These are phyloP conservation scores for Stictonetta naevosa DNA, from an alignment of 2,113 vertebrate genomes.

Conservation along the genomic window DNA sequence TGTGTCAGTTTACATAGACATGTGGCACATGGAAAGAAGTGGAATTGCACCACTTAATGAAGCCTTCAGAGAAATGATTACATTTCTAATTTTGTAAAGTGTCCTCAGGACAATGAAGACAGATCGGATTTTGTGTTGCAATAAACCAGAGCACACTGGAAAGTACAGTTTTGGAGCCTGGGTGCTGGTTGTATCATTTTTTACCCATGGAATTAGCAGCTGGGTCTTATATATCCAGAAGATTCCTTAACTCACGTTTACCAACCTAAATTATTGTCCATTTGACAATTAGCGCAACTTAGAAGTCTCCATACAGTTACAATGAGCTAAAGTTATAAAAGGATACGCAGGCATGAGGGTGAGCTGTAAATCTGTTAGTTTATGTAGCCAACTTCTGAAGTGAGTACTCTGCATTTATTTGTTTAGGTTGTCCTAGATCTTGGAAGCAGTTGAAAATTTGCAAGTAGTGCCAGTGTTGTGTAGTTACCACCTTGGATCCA, in stretches of 20 bases:
- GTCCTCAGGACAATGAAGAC: background rate
- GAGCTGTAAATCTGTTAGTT: background rate
- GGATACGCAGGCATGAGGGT: background rate
- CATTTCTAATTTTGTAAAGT: background rate
- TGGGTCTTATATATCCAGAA: background rate
- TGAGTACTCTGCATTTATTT: background rate
- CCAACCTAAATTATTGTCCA: background rate
- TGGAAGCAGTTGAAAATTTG: background rate
- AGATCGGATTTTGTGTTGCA: background rate
- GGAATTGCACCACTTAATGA: background rate
- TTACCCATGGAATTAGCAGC: background rate
- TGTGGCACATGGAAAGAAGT: background rate
- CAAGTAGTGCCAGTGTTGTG: background rate
- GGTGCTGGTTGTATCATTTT: background rate
- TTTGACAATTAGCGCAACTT: background rate
- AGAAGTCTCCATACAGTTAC: background rate
- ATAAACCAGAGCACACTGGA: background rate
- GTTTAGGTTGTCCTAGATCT: background rate
- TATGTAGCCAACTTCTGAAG: background rate
- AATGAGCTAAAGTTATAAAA: background rate
- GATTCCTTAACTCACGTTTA: background rate
- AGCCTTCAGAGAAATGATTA: background rate
- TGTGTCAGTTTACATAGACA: background rate
- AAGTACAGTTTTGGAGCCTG: background rate
- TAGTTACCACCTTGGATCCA: background rate